A percentile compares a stretch with the other conserved stretches of the same genome.
Conservation (phyloP, 2,113 vertebrate genomes). For the Pionites leucogaster region DNA sequence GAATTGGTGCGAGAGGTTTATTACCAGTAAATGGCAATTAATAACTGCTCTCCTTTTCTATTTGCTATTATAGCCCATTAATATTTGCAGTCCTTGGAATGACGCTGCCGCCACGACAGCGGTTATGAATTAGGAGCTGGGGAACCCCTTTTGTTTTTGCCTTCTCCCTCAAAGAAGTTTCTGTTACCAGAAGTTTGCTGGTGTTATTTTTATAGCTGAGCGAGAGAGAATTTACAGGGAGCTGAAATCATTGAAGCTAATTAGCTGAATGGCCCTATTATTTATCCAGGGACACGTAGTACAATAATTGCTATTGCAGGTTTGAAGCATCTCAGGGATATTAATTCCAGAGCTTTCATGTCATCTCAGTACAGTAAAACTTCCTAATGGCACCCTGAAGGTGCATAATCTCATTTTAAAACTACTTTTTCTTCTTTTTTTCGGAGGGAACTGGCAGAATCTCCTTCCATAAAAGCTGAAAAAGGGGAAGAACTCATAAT, state of each 20-base stretch:
- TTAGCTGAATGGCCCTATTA: conserved; percentile 88
- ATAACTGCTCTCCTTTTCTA: conserved; percentile 29
- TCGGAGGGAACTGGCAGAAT: conserved; percentile 83
- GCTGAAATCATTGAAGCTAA: conserved; percentile 86
- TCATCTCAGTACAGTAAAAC: conserved; percentile 89
- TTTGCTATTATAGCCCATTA: background rate
- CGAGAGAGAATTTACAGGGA: conserved; percentile 82
- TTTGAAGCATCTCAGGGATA: conserved; percentile 87
- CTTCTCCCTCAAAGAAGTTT: conserved; percentile 77
- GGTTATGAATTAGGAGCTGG: conserved; percentile 63
- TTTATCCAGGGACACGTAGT: conserved; percentile 87
- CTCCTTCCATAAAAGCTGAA: conserved; percentile 84
- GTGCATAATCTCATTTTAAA: conserved; percentile 88
- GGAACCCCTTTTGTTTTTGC: conserved; percentile 49
- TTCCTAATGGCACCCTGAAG: conserved; percentile 89
- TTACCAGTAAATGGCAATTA: conserved; percentile 50
- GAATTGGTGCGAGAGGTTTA: conserved; percentile 43
- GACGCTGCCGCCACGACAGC: background rate
- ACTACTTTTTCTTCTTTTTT: conserved; percentile 85
- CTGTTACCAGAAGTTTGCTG: conserved; percentile 78
- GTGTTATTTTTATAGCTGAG: conserved; percentile 79
- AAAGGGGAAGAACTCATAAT: conserved; percentile 82
- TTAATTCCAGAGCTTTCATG: conserved; percentile 88
- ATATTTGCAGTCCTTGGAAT: conserved; percentile 24
- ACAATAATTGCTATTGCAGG: conserved; percentile 89